Evolutionary conservation across 2,113 vertebrate species (phyloP).

Genomic region (Nycticryphes semicollaris): DNA sequence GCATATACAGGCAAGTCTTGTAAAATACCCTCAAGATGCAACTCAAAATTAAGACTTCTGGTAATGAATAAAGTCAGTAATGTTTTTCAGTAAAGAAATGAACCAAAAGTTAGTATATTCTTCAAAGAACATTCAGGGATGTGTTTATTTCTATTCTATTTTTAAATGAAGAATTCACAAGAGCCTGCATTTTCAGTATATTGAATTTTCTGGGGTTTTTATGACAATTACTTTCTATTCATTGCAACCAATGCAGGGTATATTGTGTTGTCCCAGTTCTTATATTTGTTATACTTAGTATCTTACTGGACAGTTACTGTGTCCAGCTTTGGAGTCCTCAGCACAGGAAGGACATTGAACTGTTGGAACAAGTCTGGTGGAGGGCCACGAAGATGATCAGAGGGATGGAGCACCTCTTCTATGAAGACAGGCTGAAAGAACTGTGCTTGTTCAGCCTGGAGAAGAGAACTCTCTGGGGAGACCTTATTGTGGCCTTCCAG

Average conservation of each 20-base stretch:
- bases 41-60: constrained; percentile 43
- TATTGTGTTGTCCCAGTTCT: not conserved
- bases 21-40: constrained; percentile 40
- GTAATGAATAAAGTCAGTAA: constrained; percentile 5
- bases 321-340: no score
- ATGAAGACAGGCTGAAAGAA: no score
- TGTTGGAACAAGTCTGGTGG: no score
- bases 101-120: not conserved
- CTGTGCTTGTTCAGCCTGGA: no score
- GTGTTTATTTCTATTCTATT: not conserved
- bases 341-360: no score
- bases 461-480: no score
- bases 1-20: constrained; percentile 37
- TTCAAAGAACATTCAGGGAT: not conserved
- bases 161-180: not conserved
- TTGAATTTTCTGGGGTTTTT: not conserved
- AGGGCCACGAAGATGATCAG: no score
- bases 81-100: constrained; percentile 7
- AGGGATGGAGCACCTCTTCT: no score
- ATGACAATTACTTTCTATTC: not conserved
- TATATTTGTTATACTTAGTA: not conserved
- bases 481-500: no score
- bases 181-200: not conserved
- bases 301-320: no score
- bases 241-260: not conserved